phyloP scores from a whole-genome alignment of 92 coral and sea anemone genomes.

The Palythoa grandiflora region DNA sequence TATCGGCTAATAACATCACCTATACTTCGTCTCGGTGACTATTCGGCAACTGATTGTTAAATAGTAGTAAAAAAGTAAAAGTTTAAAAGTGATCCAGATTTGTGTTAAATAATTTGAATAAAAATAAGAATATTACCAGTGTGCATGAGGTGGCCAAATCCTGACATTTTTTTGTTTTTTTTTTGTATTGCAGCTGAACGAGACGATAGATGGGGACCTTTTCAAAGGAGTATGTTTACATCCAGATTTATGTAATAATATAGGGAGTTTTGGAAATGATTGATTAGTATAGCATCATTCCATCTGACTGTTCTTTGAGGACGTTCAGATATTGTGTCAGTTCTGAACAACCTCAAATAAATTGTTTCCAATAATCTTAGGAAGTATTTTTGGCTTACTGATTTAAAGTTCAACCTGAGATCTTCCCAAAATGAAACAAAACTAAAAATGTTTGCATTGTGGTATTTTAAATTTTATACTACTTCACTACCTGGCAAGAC shows the following conservation, averaged over 20 bases:
- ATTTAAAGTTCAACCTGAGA: too few relatives aligned
- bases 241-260: not conserved
- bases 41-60: not conserved
- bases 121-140: not conserved
- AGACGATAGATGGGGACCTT: constrained; percentile 83
- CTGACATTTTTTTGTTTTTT: not conserved
- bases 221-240: constrained; percentile 88
- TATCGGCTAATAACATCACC: not conserved
- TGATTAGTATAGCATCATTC: not conserved
- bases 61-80: too few relatives aligned
- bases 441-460: too few relatives aligned
- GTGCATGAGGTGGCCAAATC: not conserved
- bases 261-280: not conserved
- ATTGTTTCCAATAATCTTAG: too few relatives aligned
- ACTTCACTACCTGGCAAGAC: too few relatives aligned
- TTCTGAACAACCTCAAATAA: too few relatives aligned
- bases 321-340: too few relatives aligned
- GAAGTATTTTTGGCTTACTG: too few relatives aligned
- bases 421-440: too few relatives aligned
- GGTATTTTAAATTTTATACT: too few relatives aligned
- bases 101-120: not conserved
- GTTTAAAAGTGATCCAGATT: not conserved
- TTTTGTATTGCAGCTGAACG: constrained; percentile 57
- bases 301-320: not conserved
- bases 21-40: too few relatives aligned